phyloP scores from a whole-genome alignment of 2,113 vertebrate genomes.

The Rhinoptilus africanus region DNA sequence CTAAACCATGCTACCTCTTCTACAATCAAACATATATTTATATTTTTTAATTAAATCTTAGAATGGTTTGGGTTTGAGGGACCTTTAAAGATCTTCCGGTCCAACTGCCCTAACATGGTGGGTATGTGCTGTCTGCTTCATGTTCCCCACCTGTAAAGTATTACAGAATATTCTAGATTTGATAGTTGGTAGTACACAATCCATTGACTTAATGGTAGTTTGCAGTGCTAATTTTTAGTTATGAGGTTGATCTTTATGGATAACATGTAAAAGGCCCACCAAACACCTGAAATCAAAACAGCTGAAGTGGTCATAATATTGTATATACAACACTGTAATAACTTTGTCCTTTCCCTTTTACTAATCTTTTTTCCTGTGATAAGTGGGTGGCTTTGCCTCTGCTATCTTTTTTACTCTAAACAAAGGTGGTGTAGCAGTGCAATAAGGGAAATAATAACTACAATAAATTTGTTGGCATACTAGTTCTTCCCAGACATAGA shows the following conservation, averaged over 20 bases:
- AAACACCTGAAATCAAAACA: background rate
- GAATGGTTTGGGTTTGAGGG: background rate
- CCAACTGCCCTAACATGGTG: rapidly evolving
- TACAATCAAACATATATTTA: background rate
- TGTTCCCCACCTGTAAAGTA: background rate
- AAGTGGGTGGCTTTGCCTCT: background rate
- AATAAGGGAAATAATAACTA: background rate
- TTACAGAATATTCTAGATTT: background rate
- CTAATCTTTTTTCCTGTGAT: background rate
- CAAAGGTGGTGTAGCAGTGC: background rate
- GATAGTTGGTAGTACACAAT: background rate
- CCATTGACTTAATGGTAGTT: background rate
- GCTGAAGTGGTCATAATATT: background rate
- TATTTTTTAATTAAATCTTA: background rate
- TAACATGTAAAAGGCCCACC: background rate
- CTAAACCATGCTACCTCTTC: background rate
- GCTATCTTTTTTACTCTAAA: background rate
- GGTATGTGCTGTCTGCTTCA: background rate
- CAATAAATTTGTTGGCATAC: background rate
- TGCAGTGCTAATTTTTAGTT: background rate
- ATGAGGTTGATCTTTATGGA: background rate
- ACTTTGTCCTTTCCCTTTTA: background rate
- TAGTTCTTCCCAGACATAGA: background rate
- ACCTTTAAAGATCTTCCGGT: background rate
- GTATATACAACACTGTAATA: background rate